Evolutionary conservation across 2,113 vertebrate genomes (phyloP).

Genomic region (Periophthalmodon schlosseri): DNA sequence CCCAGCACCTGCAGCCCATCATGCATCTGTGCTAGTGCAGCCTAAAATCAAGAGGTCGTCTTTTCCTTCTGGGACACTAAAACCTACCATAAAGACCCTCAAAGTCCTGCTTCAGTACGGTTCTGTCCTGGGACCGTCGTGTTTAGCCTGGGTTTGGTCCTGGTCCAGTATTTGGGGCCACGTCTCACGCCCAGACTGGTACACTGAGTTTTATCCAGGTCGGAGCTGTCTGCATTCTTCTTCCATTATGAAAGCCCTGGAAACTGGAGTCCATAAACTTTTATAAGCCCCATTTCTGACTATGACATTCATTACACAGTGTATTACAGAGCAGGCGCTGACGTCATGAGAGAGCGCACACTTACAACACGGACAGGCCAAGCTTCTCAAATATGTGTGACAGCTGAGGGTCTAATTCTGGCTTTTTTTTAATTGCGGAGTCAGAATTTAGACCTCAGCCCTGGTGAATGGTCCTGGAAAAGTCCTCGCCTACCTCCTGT

Average conservation of each 20-base stretch:
- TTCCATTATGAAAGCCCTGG: conserved; percentile 26
- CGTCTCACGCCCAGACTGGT: conserved; percentile 18
- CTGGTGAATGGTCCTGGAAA: too few species aligned
- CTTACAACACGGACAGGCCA: background rate
- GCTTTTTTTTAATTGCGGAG: too few species aligned
- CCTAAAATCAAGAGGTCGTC: too few species aligned
- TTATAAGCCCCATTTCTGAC: conserved; percentile 32
- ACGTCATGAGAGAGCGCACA: conserved; percentile 38
- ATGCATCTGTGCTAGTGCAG: too few species aligned
- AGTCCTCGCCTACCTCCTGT: too few species aligned
- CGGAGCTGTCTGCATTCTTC: conserved; percentile 41
- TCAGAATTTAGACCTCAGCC: too few species aligned
- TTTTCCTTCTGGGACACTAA: too few species aligned
- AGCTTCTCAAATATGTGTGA: background rate
- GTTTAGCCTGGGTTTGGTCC: too few species aligned
- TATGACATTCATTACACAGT: conserved; percentile 6
- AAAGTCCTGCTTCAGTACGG: too few species aligned
- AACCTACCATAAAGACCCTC: too few species aligned
- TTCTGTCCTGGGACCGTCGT: too few species aligned
- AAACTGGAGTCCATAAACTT: conserved; percentile 42
- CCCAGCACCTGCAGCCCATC: too few species aligned
- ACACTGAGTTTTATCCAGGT: background rate
- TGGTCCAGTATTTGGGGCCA: background rate
- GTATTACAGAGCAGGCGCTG: conserved; percentile 22
- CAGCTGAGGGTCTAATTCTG: background rate